Base-by-base conservation (phyloP, 2,888 invertebrate species). In the Lepeophtheirus nordmannii region DNA sequence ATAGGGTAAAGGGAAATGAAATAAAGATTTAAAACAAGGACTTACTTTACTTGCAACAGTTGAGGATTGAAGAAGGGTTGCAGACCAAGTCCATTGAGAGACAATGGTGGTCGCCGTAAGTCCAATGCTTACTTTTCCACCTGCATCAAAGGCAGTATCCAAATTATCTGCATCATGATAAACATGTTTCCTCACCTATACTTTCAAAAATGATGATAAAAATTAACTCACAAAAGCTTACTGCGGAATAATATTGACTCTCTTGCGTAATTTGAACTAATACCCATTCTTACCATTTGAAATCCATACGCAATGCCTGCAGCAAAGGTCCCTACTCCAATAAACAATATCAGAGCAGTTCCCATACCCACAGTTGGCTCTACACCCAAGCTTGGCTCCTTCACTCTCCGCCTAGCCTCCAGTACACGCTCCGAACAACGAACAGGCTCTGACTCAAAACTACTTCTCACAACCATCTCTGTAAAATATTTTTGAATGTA, bases 21-120 rank as follows among this genome's bases (percentile, higher is more conserved):
- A 30, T 30, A 30, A 30, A 7, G 30, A 30, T 7, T 65, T 23
- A 70, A 53, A 1, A n/a, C 53, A 5, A 30, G 30, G 30, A 30
- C 30, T 65, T 73, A 74, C 73, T 72, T 73, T 73, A 65, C 72
- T 72, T 10, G 75, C 74, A 1, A 76, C 76, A 0, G 74, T 72
- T 0, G 74, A 73, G 0, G 76, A 76, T 70, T 75, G 74, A 2
- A 76, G 71, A 1, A 76, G 70, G 0, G 76, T 74, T 10, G 76
- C 76, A 3, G 76, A 74, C 76, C 76, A 76, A 22, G 75, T 76
- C 76, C 76, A 76, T 67, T 76, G 75, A 2, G 75, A 75, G 1
- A 76, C 74, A n/a, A 76, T 72, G 8, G 75, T 75, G 5, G 75
- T 74, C 3, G 75, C 74, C 0, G 75, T 75, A 62, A 77, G 68